phyloP scores from a whole-genome alignment of 2,888 invertebrate species.

The Holacanthella duospinosa region DNA sequence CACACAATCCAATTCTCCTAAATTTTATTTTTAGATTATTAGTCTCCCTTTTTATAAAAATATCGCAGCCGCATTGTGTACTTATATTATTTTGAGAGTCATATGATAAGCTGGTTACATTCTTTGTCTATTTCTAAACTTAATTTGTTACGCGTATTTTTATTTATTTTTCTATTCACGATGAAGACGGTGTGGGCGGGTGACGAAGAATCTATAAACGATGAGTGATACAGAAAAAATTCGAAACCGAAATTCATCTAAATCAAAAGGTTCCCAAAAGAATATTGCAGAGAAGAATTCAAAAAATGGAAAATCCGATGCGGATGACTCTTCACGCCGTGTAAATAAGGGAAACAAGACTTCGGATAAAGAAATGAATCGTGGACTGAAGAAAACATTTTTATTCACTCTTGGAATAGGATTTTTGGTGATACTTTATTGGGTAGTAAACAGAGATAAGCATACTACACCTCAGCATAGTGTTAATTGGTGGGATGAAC shows the following conservation, averaged over 20 bases:
- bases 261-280: constrained; percentile 13
- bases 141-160: no score
- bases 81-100: no score
- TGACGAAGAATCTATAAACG: no score
- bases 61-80: no score
- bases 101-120: no score
- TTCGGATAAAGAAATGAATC: neutral
- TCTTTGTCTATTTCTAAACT: no score
- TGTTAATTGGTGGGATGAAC: constrained; percentile 36
- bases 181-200: no score
- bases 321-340: neutral
- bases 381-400: neutral
- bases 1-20: no score
- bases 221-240: constrained; percentile 30
- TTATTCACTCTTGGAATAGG: neutral
- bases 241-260: constrained; percentile 27
- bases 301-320: constrained; percentile 1
- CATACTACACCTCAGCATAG: constrained; percentile 18
- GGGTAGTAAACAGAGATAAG: neutral
- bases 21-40: no score
- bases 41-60: no score
- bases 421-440: neutral
- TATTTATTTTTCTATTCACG: no score
- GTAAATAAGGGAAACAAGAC: neutral
- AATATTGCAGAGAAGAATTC: neutral